These are phyloP conservation scores for Dissostichus mawsoni DNA, from an alignment of 2,113 vertebrate species.

Conservation along the genomic window DNA sequence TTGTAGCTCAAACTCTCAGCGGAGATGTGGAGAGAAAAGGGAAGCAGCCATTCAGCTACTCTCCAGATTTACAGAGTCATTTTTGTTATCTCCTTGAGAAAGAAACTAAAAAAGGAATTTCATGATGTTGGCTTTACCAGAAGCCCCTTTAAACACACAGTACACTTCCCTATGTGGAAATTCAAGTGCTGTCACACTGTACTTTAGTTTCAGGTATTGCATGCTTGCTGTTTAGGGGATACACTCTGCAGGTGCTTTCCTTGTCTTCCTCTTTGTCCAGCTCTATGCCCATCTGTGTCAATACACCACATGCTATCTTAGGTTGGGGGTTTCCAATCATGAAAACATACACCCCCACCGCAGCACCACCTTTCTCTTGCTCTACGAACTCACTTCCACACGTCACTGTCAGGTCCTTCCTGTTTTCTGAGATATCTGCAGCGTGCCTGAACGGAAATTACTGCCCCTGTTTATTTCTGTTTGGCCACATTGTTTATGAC, in stretches of 20 bases:
- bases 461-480: slow-evolving; percentile 43
- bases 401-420: slow-evolving; percentile 65
- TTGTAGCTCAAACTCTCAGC: background rate
- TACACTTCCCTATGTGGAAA: background rate
- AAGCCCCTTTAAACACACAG: background rate
- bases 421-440: slow-evolving; percentile 76
- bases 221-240: background rate
- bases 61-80: background rate
- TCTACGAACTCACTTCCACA: slow-evolving; percentile 58
- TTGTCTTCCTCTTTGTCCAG: slow-evolving; percentile 9
- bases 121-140: background rate
- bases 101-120: background rate
- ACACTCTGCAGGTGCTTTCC: slow-evolving; percentile 13
- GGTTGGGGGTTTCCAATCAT: slow-evolving; percentile 76
- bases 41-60: background rate
- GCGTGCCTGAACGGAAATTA: slow-evolving; percentile 43
- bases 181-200: too few relatives aligned
- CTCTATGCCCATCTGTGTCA: background rate
- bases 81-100: background rate
- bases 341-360: background rate
- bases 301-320: background rate
- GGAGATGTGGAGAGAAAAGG: background rate
- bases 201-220: slow-evolving; percentile 27
- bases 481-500: slow-evolving; percentile 35
- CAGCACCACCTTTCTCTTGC: slow-evolving; percentile 27